Evolutionary conservation across 1,140 invertebrate genomes (phyloP), one percentile per base, ranked within the genome.

Genomic region (Potamilus streckersoni): DNA sequence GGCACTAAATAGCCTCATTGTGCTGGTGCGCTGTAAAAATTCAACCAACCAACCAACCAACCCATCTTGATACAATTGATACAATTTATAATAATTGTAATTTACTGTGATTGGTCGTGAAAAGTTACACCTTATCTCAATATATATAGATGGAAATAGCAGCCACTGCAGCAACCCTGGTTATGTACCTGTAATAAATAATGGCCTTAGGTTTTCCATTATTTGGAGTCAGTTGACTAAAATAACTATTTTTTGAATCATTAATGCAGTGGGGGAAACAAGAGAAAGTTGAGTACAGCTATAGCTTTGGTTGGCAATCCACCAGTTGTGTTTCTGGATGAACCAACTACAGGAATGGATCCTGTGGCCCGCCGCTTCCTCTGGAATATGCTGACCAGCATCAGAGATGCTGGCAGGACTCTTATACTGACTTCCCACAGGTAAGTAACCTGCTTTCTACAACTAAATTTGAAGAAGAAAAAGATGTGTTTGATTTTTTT

Each of bases 261-360:
- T 58, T 31, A 62, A 70, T 80, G 58, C 74, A 88, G 87, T 80
- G 87, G 87, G 56, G 98, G 97, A 0, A 99, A 98, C 82, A 98
- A 97, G 87, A 92, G 97, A 62, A 98, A 99, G 89, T 90, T 99
- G 38, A 98, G 95, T 80, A 96, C 97, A 61, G 97, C 97, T 0
- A 93, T 99, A 66, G 95, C 97, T 14, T 89, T 98, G 49, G 92
- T 97, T 86, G 90, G 90, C 12, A 86, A 87, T 73, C 91, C 90
- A 19, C 82, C 88, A 65, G 79, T 91, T 23, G 76, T 91, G 38
- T 88, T 91, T 70, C 83, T 91, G 58, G 91, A 91, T 82, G 90
- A 91, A 74, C 91, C 91, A 55, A 90, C 90, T 3, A 90, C 89
- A 57, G 90, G 90, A 3, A 90, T 91, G 85, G 91, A 92, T 79